A percentile compares a stretch with the other conserved stretches of the same genome.
These are phyloP conservation scores for Megalops cyprinoides DNA, from an alignment of 2,797 vertebrate genomes.

Conservation along the genomic window DNA sequence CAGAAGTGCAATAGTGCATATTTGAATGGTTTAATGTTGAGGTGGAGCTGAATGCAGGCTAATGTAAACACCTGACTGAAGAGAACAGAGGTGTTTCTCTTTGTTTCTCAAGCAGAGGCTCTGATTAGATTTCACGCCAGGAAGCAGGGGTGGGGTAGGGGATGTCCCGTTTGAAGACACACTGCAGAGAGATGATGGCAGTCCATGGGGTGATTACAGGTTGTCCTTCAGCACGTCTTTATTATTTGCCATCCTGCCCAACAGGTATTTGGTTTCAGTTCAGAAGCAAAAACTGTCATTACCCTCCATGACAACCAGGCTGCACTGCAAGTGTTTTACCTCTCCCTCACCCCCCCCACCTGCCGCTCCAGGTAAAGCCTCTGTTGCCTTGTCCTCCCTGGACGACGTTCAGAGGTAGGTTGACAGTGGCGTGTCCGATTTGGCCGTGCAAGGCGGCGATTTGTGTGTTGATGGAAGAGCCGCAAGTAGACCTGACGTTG, in stretches of 20 bases:
- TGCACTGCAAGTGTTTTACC: neutral
- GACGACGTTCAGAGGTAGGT: neutral
- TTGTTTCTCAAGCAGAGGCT: neutral
- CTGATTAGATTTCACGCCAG: neutral
- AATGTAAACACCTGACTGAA: neutral
- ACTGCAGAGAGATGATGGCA: neutral
- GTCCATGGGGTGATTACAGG: neutral
- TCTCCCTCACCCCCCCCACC: neutral
- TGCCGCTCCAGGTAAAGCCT: neutral
- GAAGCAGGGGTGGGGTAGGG: neutral
- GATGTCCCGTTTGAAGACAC: neutral
- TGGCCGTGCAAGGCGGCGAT: neutral
- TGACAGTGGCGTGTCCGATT: neutral
- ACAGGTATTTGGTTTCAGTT: constrained; percentile 16
- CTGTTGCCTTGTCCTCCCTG: neutral
- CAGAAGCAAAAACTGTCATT: constrained; percentile 21
- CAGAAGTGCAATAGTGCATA: too few relatives aligned
- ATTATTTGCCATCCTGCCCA: neutral
- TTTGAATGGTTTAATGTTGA: too few relatives aligned
- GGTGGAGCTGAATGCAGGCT: neutral
- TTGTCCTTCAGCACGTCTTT: neutral
- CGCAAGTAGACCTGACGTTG: neutral
- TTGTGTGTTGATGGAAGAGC: neutral
- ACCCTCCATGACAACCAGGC: constrained; percentile 3
- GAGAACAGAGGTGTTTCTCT: neutral